A percentile compares a stretch with the other conserved stretches of the same genome.
Conservation (phyloP, 2,888 invertebrate species). For the Dorcus parallelipipedus region DNA sequence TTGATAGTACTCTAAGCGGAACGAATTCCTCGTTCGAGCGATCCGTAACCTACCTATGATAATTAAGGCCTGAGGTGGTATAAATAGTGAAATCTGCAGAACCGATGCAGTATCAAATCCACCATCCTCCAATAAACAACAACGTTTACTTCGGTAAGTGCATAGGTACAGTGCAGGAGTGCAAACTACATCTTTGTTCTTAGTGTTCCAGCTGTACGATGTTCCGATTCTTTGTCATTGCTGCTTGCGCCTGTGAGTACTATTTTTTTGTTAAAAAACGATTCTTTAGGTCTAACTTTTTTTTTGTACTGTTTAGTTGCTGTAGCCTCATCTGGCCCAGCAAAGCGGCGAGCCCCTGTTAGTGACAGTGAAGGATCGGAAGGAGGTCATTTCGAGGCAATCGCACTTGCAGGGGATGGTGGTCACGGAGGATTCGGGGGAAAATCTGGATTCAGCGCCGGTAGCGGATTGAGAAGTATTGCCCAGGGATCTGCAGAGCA, state of each 20-base stretch:
- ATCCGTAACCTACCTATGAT: too few species aligned
- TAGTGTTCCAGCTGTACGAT: background rate
- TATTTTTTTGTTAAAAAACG: background rate
- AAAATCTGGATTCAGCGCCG: conserved; percentile 55
- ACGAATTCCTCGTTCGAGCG: too few species aligned
- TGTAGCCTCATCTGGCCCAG: background rate
- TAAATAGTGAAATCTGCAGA: too few species aligned
- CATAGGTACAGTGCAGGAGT: too few species aligned
- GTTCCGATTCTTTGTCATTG: background rate
- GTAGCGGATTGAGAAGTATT: conserved; percentile 61
- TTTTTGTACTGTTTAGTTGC: background rate
- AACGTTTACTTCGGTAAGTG: too few species aligned
- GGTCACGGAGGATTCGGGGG: conserved; percentile 16
- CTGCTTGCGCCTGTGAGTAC: background rate
- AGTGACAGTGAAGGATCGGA: background rate
- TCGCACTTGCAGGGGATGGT: background rate
- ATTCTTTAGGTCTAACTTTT: background rate
- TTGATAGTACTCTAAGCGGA: too few species aligned
- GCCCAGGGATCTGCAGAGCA: conserved; percentile 67
- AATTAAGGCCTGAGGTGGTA: too few species aligned
- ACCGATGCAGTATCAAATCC: too few species aligned
- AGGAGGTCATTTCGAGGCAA: background rate
- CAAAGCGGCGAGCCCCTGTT: background rate
- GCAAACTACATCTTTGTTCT: too few species aligned
- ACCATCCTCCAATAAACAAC: too few species aligned